These are phyloP conservation scores for Solea solea DNA, from an alignment of 2,113 vertebrate species.

Conservation along the genomic window DNA sequence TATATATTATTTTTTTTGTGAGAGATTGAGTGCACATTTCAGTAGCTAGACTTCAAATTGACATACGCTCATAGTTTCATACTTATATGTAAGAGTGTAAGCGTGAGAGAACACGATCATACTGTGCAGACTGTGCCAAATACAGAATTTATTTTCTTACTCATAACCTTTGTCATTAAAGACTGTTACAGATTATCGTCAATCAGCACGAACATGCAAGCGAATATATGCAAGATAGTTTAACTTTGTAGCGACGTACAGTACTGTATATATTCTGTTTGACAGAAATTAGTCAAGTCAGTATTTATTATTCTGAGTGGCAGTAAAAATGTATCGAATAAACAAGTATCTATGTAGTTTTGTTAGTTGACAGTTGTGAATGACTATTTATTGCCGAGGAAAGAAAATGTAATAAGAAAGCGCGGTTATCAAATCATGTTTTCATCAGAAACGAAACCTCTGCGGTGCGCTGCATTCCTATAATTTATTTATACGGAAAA, in stretches of 20 bases:
- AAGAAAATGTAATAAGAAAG: slow-evolving; percentile 12
- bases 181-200: slow-evolving; percentile 8
- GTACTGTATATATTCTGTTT: neutral
- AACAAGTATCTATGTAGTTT: slow-evolving; percentile 1
- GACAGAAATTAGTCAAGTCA: neutral
- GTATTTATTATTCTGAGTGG: neutral
- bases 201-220: slow-evolving; percentile 8
- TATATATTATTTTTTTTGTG: slow-evolving; percentile 11
- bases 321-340: neutral
- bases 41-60: neutral
- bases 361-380: neutral
- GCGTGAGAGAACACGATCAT: slow-evolving; percentile 1
- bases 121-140: slow-evolving; percentile 40
- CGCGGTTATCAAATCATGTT: slow-evolving; percentile 13
- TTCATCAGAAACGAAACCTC: neutral
- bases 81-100: neutral
- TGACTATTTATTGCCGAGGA: slow-evolving; percentile 24
- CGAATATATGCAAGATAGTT: slow-evolving; percentile 5
- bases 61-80: neutral
- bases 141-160: slow-evolving; percentile 52
- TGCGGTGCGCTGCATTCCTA: neutral
- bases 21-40: slow-evolving; percentile 15
- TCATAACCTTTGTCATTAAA: slow-evolving; percentile 11
- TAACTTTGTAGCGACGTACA: neutral
- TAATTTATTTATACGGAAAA: neutral